Conservation (phyloP, 2,113 vertebrate genomes). For the Pterophyllum scalare region DNA sequence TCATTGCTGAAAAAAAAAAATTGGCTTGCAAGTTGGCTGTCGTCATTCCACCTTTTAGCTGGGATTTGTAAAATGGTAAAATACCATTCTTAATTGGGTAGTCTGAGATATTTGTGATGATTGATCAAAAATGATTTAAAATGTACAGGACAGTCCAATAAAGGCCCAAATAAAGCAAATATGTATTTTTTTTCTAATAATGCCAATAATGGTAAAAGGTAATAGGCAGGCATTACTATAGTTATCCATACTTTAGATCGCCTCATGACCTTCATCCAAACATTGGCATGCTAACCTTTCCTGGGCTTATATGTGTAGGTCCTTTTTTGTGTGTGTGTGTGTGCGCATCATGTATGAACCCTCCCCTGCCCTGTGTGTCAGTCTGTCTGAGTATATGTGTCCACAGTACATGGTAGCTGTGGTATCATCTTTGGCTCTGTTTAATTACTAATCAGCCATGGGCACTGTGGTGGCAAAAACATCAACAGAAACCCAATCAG, state of each 20-base stretch:
- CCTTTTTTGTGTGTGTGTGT: neutral
- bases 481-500: slow-evolving; percentile 40
- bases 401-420: slow-evolving; percentile 50
- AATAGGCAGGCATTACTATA: neutral
- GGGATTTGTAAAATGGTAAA: neutral
- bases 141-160: neutral
- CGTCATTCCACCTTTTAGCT: neutral
- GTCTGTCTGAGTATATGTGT: slow-evolving; percentile 44
- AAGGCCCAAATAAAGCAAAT: neutral
- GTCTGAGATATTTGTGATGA: neutral
- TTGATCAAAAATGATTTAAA: neutral
- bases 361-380: neutral
- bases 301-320: neutral
- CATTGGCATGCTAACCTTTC: neutral
- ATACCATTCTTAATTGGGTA: neutral
- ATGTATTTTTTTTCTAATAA: neutral
- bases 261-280: slow-evolving; percentile 14
- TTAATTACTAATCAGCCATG: slow-evolving; percentile 76
- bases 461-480: slow-evolving; percentile 44
- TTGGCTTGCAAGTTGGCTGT: neutral
- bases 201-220: neutral
- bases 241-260: neutral
- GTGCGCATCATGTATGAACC: slow-evolving; percentile 4
- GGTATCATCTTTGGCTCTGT: slow-evolving; percentile 70
- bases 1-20: neutral